Evolutionary conservation across 2,888 invertebrate genomes (phyloP).

Genomic region (Eupithecia exiguata): DNA sequence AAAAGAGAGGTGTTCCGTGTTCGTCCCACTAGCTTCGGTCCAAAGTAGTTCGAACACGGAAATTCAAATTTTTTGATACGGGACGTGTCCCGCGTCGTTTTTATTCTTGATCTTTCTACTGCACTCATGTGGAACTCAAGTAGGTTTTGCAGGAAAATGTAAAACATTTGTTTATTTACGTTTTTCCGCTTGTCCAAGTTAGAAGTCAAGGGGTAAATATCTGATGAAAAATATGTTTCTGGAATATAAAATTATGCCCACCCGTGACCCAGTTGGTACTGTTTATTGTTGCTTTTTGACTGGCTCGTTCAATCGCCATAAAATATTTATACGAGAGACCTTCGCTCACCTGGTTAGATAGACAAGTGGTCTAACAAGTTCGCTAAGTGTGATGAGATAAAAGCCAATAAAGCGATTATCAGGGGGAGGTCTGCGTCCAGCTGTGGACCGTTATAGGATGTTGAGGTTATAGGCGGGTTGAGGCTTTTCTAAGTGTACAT

Average conservation of each 20-base stretch:
- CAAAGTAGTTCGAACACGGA: too few species aligned
- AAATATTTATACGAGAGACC: slow-evolving; percentile 44
- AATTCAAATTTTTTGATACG: not conserved
- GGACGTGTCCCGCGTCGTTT: not conserved
- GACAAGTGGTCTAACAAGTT: not conserved
- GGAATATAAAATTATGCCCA: slow-evolving; percentile 4
- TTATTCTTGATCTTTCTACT: not conserved
- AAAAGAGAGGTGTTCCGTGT: too few species aligned
- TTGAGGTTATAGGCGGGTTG: too few species aligned
- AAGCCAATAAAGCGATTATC: too few species aligned
- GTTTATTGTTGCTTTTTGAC: slow-evolving; percentile 45
- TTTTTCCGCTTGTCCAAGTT: not conserved
- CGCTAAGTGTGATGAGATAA: too few species aligned
- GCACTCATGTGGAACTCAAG: not conserved
- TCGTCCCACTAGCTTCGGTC: too few species aligned
- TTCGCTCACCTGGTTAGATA: slow-evolving; percentile 28
- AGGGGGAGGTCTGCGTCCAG: too few species aligned
- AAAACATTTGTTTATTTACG: not conserved
- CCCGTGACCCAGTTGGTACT: slow-evolving; percentile 38
- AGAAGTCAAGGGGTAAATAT: not conserved
- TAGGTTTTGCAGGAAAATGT: too few species aligned
- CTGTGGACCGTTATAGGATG: too few species aligned
- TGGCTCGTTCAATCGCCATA: slow-evolving; percentile 46
- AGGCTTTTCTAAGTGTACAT: too few species aligned
- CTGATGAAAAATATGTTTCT: not conserved